These are phyloP conservation scores for Helicoverpa assulta DNA, from an alignment of 2,888 invertebrate genomes.

Conservation along the genomic window DNA sequence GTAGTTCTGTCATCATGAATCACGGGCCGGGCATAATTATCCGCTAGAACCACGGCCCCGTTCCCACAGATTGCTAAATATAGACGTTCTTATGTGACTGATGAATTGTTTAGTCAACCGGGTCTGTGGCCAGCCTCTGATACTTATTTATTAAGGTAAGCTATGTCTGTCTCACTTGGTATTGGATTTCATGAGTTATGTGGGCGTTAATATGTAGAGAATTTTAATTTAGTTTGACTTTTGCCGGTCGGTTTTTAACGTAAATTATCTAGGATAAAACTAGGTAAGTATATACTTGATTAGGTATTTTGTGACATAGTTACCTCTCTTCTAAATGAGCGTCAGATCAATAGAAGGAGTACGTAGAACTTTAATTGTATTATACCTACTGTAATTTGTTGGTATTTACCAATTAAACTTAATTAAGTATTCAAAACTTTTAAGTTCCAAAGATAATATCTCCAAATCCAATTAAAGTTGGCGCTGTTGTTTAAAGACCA, in stretches of 20 bases:
- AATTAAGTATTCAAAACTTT: slow-evolving; percentile 3
- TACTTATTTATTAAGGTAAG: slow-evolving; percentile 28
- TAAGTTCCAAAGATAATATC: slow-evolving; percentile 18
- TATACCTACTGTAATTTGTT: neutral
- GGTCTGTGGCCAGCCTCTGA: slow-evolving; percentile 12
- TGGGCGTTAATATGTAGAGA: slow-evolving; percentile 22
- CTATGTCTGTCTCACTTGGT: slow-evolving; percentile 13
- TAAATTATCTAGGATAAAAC: too few relatives aligned
- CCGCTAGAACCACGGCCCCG: slow-evolving; percentile 61
- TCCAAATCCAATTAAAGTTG: slow-evolving; percentile 23
- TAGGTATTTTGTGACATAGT: too few relatives aligned
- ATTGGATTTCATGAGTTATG: slow-evolving; percentile 28
- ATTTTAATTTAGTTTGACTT: slow-evolving; percentile 13
- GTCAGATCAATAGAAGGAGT: too few relatives aligned
- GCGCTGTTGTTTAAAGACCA: slow-evolving; percentile 5
- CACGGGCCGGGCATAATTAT: slow-evolving; percentile 69
- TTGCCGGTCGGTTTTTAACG: neutral
- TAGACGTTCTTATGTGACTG: slow-evolving; percentile 56
- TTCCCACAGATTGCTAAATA: slow-evolving; percentile 48
- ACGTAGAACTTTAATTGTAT: too few relatives aligned
- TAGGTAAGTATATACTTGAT: too few relatives aligned
- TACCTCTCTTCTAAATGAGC: too few relatives aligned
- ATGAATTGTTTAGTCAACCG: slow-evolving; percentile 58
- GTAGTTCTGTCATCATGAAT: slow-evolving; percentile 71
- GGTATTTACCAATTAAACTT: too few relatives aligned